Evolutionary conservation across 2,113 vertebrate species (phyloP), one percentile per base, ranked within the genome.

Genomic region (Speoplatyrhinus poulsoni): DNA sequence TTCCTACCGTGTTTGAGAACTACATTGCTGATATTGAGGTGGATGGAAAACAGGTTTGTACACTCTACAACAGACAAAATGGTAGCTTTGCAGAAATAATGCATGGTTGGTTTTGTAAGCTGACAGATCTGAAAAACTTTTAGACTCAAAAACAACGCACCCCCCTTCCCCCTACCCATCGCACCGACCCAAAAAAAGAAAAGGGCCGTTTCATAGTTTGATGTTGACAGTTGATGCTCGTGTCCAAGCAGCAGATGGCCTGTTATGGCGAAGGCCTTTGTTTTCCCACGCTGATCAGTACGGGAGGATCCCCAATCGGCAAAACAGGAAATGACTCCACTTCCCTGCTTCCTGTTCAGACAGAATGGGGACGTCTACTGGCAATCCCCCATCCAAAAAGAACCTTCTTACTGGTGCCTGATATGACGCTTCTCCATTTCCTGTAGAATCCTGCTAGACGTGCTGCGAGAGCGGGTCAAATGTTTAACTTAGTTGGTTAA

Each of bases 1-100:
- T 99, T 17, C 97, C 98, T 0, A 99, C 97, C 0, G 98, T 99
- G 75, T 99, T 99, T 0, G 98, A 99, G 91, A 99, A 99, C 93
- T 99, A 99, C 91, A 98, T 99, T 0, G 97, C 96, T 0, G 97
- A 98, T 82, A 99, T 99, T 2, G 98, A 99, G 88, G 96, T 99
- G 5, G 97, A 99, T 0, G 92, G 94, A 75, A 99, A 98, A 83
- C 96, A 98, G 97, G 98, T 99, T 67, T 79, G 88, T 87, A 54
- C 16, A 15, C 32, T n/a, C 50, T 46, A 57, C n/a, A 26, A 4
- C 0, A 2, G 19, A 49, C 4, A 8, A 7, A 17, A 63, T 15
- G 36, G 16, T 6, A 13, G 46, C 7, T 17, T 3, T 16, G 6
- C 1, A 41, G 7, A 63, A n/a, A 17, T 47, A 1, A 13, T n/a